Percentiles rank a stretch among this genome's conserved stretches.
Evolutionary conservation across 92 coral and sea anemone genomes (phyloP).

Genomic region (Actinernus sp.): DNA sequence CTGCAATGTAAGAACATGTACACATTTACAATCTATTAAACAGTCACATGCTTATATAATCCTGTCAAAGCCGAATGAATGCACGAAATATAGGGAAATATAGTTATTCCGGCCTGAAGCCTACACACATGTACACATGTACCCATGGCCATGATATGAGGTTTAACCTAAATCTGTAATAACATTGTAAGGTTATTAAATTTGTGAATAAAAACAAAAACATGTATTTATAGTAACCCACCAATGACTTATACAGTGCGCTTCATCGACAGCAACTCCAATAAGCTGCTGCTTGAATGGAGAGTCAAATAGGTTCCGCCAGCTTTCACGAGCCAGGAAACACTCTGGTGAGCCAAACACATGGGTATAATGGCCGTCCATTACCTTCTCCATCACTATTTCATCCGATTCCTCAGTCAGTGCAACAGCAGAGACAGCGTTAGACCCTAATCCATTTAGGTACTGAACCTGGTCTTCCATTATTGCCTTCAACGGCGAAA

Average conservation of each 20-base stretch:
- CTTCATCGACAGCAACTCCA: neutral
- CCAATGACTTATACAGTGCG: neutral
- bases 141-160: no score
- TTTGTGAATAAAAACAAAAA: no score
- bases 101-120: no score
- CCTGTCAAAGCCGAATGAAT: no score
- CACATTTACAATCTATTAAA: no score
- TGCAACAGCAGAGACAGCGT: conserved; percentile 47
- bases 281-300: neutral
- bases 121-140: no score
- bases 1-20: no score
- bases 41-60: no score
- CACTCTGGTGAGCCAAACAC: conserved; percentile 49
- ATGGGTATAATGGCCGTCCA: conserved; percentile 19
- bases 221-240: no score
- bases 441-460: neutral
- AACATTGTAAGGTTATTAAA: no score
- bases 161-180: no score
- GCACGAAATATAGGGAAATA: no score
- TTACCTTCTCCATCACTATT: conserved; percentile 26
- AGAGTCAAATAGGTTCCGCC: conserved; percentile 23
- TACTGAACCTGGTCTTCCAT: conserved; percentile 61
- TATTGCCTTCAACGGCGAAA: conserved; percentile 44
- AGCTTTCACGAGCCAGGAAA: conserved; percentile 35
- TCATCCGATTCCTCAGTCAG: conserved; percentile 46